Evolutionary conservation across 1,140 invertebrate species (phyloP).

Genomic region (Cotesia typhae): DNA sequence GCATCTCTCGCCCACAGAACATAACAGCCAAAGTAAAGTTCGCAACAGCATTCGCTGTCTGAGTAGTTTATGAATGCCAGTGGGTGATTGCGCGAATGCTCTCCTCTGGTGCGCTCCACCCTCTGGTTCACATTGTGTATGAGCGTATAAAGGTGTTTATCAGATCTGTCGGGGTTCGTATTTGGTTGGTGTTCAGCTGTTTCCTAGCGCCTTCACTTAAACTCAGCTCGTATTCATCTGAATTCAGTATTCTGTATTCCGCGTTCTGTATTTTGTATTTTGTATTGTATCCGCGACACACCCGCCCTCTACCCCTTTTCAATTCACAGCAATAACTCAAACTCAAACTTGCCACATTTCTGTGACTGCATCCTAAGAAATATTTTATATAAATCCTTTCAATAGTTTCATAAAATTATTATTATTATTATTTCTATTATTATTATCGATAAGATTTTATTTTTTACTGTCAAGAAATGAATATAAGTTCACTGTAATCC

Average conservation of each 20-base stretch:
- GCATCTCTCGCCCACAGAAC: conserved; percentile 33
- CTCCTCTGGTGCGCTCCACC: too few species aligned
- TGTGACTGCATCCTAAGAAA: conserved; percentile 9
- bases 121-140: too few species aligned
- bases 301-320: conserved; percentile 7
- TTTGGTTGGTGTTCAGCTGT: conserved; percentile 14
- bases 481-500: too few species aligned
- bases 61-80: conserved; percentile 51
- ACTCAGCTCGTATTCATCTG: neutral
- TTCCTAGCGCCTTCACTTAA: conserved; percentile 11
- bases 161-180: conserved; percentile 32
- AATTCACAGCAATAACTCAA: conserved; percentile 17
- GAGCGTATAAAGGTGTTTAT: conserved; percentile 42
- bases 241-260: too few species aligned
- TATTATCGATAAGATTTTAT: neutral
- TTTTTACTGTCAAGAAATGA: neutral
- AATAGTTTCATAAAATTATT: neutral
- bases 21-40: conserved; percentile 41
- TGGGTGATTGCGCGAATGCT: conserved; percentile 42
- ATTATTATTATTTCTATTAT: neutral
- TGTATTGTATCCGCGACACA: conserved; percentile 7
- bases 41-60: conserved; percentile 42
- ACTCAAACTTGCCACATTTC: neutral
- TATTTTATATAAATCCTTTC: conserved; percentile 7
- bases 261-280: too few species aligned